These are phyloP conservation scores for Sminthurides aquaticus DNA, from an alignment of 2,888 invertebrate genomes.

Conservation along the genomic window DNA sequence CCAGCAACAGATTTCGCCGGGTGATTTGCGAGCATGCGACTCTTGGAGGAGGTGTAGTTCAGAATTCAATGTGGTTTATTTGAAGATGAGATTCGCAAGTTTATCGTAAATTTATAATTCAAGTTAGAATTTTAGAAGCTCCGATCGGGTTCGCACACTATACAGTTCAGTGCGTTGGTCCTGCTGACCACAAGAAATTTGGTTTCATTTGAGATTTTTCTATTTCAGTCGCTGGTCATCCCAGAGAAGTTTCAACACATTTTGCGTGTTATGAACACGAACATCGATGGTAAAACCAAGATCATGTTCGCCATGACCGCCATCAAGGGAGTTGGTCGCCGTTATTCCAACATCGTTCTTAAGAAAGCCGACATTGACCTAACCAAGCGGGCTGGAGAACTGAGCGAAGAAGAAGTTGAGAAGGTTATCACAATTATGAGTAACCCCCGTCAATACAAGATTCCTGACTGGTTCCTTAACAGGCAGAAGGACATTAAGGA, in stretches of 20 bases:
- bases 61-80: too few species aligned
- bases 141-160: too few species aligned
- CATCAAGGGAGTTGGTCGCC: conserved; percentile 96
- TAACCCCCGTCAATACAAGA: conserved; percentile 97
- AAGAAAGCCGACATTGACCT: conserved; percentile 98
- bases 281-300: conserved; percentile 97
- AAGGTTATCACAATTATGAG: conserved; percentile 97
- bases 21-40: too few species aligned
- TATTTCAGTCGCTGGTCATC: conserved; percentile 83
- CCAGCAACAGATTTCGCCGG: too few species aligned
- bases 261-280: conserved; percentile 99
- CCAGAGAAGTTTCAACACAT: conserved; percentile 99
- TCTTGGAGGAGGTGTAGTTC: too few species aligned
- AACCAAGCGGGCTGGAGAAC: conserved; percentile 96
- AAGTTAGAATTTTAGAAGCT: too few species aligned
- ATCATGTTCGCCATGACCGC: conserved; percentile 99
- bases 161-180: too few species aligned
- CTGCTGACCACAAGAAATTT: too few species aligned
- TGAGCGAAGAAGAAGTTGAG: conserved; percentile 96
- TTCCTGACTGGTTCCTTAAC: conserved; percentile 99
- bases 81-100: too few species aligned
- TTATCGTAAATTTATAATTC: too few species aligned
- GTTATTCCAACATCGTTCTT: conserved; percentile 93
- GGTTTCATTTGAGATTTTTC: too few species aligned
- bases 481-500: conserved; percentile 99